Evolutionary conservation across 2,888 invertebrate species (phyloP).

Genomic region (Clanis bilineata): DNA sequence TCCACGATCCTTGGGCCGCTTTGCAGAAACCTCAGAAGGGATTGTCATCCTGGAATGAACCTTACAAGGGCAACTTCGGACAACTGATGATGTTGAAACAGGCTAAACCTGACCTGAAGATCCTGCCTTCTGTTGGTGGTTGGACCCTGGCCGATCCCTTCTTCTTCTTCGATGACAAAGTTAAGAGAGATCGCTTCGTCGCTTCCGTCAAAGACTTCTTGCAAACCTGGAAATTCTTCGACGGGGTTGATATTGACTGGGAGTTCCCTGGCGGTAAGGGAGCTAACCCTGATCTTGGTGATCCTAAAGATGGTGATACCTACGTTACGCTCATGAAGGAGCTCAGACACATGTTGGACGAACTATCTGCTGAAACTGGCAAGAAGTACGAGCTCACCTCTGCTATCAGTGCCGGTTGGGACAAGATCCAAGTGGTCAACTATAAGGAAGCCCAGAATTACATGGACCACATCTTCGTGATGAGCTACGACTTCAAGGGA

Average conservation of each 20-base stretch:
- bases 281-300: slow-evolving; percentile 70
- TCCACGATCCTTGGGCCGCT: slow-evolving; percentile 78
- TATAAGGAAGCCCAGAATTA: slow-evolving; percentile 72
- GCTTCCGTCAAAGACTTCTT: slow-evolving; percentile 74
- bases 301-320: slow-evolving; percentile 67
- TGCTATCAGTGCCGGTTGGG: slow-evolving; percentile 78
- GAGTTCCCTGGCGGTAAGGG: slow-evolving; percentile 79
- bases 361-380: slow-evolving; percentile 65
- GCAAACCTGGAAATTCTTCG: slow-evolving; percentile 77
- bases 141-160: slow-evolving; percentile 78
- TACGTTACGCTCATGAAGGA: slow-evolving; percentile 72
- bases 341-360: slow-evolving; percentile 69
- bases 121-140: slow-evolving; percentile 72
- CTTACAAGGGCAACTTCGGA: slow-evolving; percentile 77
- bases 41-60: slow-evolving; percentile 73
- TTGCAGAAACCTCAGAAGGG: slow-evolving; percentile 76
- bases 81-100: slow-evolving; percentile 76
- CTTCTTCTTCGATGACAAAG: slow-evolving; percentile 70
- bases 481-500: slow-evolving; percentile 78
- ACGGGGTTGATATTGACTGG: slow-evolving; percentile 78
- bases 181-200: slow-evolving; percentile 68
- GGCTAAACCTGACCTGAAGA: slow-evolving; percentile 70
- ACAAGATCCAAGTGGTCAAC: slow-evolving; percentile 76
- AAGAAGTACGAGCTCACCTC: slow-evolving; percentile 74
- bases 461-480: slow-evolving; percentile 77